These are phyloP conservation scores for Lycocerus yunnanus DNA, from an alignment of 2,888 invertebrate species.

Conservation along the genomic window DNA sequence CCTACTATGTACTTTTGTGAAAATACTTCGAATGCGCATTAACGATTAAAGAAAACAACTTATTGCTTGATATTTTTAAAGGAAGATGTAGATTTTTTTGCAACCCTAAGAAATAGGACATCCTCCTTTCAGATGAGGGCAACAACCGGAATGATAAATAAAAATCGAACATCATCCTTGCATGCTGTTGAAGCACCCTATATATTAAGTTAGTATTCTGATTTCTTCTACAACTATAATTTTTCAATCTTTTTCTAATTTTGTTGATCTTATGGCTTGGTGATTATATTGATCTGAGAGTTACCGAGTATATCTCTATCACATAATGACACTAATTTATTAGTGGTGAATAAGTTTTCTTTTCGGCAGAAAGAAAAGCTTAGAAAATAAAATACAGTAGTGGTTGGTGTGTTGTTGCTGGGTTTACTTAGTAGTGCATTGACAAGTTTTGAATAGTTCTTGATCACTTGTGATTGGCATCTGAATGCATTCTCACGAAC, in stretches of 20 bases:
- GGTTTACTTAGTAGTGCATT: slow-evolving; percentile 29
- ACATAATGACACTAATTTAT: not conserved
- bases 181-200: not conserved
- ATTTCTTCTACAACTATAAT: not conserved
- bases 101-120: too few species aligned
- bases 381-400: slow-evolving; percentile 23
- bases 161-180: too few species aligned
- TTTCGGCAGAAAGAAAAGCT: not conserved
- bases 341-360: not conserved
- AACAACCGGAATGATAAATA: too few species aligned
- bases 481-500: slow-evolving; percentile 32
- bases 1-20: too few species aligned
- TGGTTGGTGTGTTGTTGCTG: slow-evolving; percentile 12
- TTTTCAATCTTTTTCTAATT: not conserved
- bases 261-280: not conserved
- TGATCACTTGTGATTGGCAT: slow-evolving; percentile 41
- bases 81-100: too few species aligned
- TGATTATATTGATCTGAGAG: not conserved
- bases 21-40: too few species aligned
- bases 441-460: slow-evolving; percentile 38
- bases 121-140: too few species aligned
- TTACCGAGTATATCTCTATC: not conserved
- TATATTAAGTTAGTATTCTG: not conserved
- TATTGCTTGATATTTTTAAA: too few species aligned
- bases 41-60: too few species aligned